These are phyloP conservation scores for Xenus cinereus DNA, from an alignment of 2,113 vertebrate genomes.

Conservation along the genomic window DNA sequence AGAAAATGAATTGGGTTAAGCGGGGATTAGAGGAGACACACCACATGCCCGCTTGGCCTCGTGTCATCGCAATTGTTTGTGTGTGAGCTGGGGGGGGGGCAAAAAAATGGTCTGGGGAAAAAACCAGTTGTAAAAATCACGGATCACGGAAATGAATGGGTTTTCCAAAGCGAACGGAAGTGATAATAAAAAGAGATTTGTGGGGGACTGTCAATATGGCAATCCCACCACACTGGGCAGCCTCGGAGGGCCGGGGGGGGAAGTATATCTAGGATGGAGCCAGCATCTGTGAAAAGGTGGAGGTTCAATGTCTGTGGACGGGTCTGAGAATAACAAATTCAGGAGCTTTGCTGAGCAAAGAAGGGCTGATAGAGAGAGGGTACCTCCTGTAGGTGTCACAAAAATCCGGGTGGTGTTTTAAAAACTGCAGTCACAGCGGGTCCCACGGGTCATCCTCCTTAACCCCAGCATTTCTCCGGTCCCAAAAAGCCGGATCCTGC, in stretches of 20 bases:
- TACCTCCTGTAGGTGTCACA: neutral
- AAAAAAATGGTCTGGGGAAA: neutral
- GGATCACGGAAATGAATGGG: too few species aligned
- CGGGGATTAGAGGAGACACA: conserved; percentile 8
- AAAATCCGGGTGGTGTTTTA: neutral
- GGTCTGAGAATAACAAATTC: neutral
- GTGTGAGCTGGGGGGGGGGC: neutral
- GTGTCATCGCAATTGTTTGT: neutral
- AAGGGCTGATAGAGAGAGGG: neutral
- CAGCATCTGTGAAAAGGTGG: neutral
- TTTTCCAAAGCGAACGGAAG: neutral
- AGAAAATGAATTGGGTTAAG: conserved; percentile 59
- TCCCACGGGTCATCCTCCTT: neutral
- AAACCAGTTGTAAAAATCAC: neutral
- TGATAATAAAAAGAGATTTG: neutral
- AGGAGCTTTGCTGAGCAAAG: neutral
- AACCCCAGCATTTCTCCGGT: neutral
- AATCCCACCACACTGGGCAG: neutral
- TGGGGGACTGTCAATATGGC: neutral
- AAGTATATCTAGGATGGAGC: neutral
- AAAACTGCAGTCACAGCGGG: neutral
- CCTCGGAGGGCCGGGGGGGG: neutral
- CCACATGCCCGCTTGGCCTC: neutral
- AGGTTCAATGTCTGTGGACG: neutral
- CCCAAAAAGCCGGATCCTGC: neutral